These are phyloP conservation scores for Rutilus rutilus DNA, from an alignment of 2,113 vertebrate genomes.

Conservation along the genomic window DNA sequence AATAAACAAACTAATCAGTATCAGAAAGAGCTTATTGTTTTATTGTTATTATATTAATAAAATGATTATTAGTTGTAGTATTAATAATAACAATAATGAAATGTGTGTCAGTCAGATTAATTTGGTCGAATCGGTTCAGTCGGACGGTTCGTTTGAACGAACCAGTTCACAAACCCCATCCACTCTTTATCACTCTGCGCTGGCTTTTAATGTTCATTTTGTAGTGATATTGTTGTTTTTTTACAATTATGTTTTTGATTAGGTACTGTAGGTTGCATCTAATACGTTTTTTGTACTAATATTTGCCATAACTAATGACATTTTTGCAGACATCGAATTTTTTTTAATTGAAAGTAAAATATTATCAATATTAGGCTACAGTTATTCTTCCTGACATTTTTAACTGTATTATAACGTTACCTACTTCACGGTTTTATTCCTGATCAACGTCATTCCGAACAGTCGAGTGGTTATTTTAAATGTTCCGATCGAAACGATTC, in stretches of 20 bases:
- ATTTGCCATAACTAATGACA: background rate
- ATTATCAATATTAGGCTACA: too few species aligned
- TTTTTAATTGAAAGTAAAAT: background rate
- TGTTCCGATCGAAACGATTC: too few species aligned
- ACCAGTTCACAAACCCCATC: background rate
- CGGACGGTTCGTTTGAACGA: conserved; percentile 5
- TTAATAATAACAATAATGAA: background rate
- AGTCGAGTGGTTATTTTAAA: background rate
- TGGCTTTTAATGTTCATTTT: background rate
- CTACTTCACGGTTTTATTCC: background rate
- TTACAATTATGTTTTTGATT: background rate
- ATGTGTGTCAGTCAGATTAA: background rate
- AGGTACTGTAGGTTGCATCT: background rate
- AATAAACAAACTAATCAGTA: background rate
- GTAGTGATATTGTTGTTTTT: background rate
- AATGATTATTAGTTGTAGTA: background rate
- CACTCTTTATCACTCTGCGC: background rate
- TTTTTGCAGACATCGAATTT: background rate
- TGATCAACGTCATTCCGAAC: background rate
- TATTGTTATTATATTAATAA: background rate
- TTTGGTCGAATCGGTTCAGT: background rate
- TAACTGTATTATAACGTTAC: background rate
- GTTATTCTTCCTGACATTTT: background rate
- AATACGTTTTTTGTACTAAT: background rate
- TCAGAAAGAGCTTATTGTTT: too few species aligned